Conservation (phyloP, 1,140 invertebrate genomes). For the Anoplophora glabripennis region DNA sequence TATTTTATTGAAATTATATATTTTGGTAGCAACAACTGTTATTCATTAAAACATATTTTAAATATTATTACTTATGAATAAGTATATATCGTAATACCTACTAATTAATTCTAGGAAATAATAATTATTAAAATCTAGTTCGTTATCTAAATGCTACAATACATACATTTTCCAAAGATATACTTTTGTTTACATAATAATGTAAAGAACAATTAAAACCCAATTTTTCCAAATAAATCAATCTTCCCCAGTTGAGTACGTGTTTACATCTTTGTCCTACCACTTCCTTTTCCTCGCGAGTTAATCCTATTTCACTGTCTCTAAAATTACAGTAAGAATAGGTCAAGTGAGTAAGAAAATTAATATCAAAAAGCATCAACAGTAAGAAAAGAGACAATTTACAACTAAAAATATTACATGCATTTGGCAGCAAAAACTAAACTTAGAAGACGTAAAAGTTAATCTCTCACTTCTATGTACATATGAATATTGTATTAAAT, state of each 20-base stretch:
- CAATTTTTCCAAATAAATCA: conserved; percentile 58
- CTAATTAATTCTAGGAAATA: too few relatives aligned
- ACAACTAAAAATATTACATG: too few relatives aligned
- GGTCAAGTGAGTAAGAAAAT: conserved; percentile 1
- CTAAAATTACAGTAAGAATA: conserved; percentile 19
- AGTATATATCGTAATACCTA: background rate
- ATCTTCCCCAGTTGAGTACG: conserved; percentile 71
- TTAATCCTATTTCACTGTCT: conserved; percentile 36
- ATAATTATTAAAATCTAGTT: too few relatives aligned
- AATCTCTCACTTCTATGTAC: too few relatives aligned
- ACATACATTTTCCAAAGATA: conserved; percentile 78
- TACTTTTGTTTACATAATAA: conserved; percentile 60
- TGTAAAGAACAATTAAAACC: conserved; percentile 61
- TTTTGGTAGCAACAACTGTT: too few relatives aligned
- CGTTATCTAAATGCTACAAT: conserved; percentile 55
- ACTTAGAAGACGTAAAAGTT: too few relatives aligned
- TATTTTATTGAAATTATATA: too few relatives aligned
- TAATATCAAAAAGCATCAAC: background rate
- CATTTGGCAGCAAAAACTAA: too few relatives aligned
- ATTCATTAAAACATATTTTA: too few relatives aligned
- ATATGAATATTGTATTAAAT: too few relatives aligned
- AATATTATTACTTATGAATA: too few relatives aligned
- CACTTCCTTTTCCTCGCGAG: conserved; percentile 54
- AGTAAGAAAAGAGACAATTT: too few relatives aligned
- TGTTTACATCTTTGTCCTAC: conserved; percentile 72